These are phyloP conservation scores for Sternotherus odoratus DNA, from an alignment of 2,797 vertebrate genomes.

Conservation along the genomic window DNA sequence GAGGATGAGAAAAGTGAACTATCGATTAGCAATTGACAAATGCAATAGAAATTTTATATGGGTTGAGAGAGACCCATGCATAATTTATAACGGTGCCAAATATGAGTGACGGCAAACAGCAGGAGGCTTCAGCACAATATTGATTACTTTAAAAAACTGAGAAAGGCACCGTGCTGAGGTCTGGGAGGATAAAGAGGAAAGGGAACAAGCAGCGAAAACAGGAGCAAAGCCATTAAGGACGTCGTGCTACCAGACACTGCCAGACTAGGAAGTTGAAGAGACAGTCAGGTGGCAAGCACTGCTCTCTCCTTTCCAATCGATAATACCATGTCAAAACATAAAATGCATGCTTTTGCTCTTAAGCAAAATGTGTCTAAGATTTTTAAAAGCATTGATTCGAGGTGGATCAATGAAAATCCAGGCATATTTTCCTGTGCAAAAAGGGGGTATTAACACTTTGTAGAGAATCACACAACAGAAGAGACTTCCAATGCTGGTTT, in stretches of 20 bases:
- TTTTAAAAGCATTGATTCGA: conserved; percentile 99
- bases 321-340: conserved; percentile 97
- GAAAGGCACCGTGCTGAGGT: conserved; percentile 83
- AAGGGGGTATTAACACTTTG: conserved; percentile 92
- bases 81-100: conserved; percentile 93
- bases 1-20: conserved; percentile 89
- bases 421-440: conserved; percentile 90
- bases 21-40: conserved; percentile 95
- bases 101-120: conserved; percentile 92
- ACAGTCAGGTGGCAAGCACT: conserved; percentile 76
- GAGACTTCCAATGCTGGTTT: conserved; percentile 74
- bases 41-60: conserved; percentile 94
- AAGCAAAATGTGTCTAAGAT: conserved; percentile 98
- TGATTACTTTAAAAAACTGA: conserved; percentile 91
- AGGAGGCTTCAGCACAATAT: conserved; percentile 87
- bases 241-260: conserved; percentile 88
- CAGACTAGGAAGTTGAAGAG: conserved; percentile 80
- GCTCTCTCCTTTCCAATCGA: conserved; percentile 87
- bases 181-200: conserved; percentile 80
- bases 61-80: conserved; percentile 89
- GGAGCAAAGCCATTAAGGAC: conserved; percentile 95
- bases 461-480: conserved; percentile 88
- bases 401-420: conserved; percentile 93
- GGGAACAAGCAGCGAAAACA: conserved; percentile 81
- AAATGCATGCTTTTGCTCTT: conserved; percentile 99